Conservation (phyloP, 2,888 invertebrate species). For the Pogonocherus hispidulus region DNA sequence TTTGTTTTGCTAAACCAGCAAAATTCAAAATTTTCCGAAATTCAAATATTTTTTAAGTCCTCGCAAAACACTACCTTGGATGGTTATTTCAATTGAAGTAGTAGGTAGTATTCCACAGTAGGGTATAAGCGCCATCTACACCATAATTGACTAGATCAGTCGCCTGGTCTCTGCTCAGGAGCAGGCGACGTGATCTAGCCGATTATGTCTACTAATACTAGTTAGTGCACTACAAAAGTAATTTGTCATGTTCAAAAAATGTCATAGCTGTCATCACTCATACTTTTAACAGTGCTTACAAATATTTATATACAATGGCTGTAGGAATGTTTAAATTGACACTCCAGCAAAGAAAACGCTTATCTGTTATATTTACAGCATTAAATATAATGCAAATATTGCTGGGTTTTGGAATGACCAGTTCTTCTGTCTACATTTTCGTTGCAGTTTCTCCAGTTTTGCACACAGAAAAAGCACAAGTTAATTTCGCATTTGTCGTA, state of each 20-base stretch:
- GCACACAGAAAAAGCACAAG: conserved; percentile 65
- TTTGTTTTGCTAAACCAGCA: too few species aligned
- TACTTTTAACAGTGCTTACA: conserved; percentile 20
- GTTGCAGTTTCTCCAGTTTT: conserved; percentile 61
- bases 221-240: neutral
- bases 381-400: conserved; percentile 62
- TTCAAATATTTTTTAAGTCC: too few species aligned
- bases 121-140: too few species aligned
- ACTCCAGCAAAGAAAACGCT: conserved; percentile 55
- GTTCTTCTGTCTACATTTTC: conserved; percentile 62
- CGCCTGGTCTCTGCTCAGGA: too few species aligned
- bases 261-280: conserved; percentile 38
- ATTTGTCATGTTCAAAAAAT: too few species aligned
- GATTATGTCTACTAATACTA: too few species aligned
- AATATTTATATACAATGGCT: conserved; percentile 53
- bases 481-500: conserved; percentile 65
- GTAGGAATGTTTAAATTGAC: conserved; percentile 59
- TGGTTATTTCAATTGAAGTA: too few species aligned
- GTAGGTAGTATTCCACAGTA: too few species aligned
- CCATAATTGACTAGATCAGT: too few species aligned
- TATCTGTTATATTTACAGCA: conserved; percentile 57
- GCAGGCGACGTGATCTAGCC: too few species aligned
- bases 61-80: too few species aligned
- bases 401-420: conserved; percentile 61
- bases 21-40: too few species aligned